A percentile compares a stretch with the other conserved stretches of the same genome.
Evolutionary conservation across 1,140 invertebrate species (phyloP).

Genomic region (Papilio glaucus): DNA sequence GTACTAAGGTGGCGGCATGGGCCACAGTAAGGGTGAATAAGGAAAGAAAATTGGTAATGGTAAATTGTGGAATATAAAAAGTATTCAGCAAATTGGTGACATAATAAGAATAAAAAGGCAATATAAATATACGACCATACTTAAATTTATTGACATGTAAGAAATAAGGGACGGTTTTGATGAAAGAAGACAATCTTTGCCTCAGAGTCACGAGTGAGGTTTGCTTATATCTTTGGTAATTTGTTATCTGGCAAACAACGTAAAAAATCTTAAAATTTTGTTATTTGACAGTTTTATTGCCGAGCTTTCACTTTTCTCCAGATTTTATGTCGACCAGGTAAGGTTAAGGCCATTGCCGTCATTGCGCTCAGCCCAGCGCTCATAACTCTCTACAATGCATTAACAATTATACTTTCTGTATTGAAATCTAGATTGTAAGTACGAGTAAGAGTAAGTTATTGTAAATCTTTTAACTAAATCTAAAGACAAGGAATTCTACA

Average conservation of each 20-base stretch:
- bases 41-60: too few species aligned
- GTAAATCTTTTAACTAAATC: too few species aligned
- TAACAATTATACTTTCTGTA: neutral
- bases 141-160: too few species aligned
- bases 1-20: too few species aligned
- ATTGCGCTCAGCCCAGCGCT: constrained; percentile 7
- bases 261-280: neutral
- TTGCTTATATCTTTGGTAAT: neutral
- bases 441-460: too few species aligned
- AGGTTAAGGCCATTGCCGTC: constrained; percentile 4
- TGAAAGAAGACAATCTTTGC: neutral
- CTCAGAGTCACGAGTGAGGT: neutral
- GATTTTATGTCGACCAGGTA: constrained; percentile 2
- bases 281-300: constrained; percentile 7
- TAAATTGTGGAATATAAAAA: too few species aligned
- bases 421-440: neutral
- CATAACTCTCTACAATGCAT: neutral
- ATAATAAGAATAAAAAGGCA: too few species aligned
- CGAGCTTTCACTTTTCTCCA: constrained; percentile 17
- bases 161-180: too few species aligned
- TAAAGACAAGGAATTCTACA: neutral
- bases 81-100: too few species aligned
- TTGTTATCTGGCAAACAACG: neutral
- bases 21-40: too few species aligned
- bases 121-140: too few species aligned